Base-by-base conservation (phyloP, 2,888 invertebrate genomes). In the Stenotaenia linearis region DNA sequence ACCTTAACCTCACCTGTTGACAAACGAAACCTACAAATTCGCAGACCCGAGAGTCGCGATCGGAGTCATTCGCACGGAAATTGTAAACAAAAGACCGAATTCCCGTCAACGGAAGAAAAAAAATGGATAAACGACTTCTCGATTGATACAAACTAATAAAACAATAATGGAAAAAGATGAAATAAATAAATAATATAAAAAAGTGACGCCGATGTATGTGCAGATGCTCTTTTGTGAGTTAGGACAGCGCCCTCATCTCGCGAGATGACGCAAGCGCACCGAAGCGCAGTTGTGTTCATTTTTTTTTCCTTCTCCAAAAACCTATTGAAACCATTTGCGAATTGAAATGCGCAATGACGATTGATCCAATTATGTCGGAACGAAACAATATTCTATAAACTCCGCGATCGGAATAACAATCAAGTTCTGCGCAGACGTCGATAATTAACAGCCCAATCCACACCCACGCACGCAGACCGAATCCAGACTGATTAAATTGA, bases 1-100 rank as follows among this genome's bases (percentile, higher is more conserved):
- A 69, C 69, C 69, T 69, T 69, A 69, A 69, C 69, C 69, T 69
- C 69, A 69, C 69, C 69, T 69, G 69, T 69, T 69, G 69, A 69
- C 69, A 69, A 25, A 10, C n/a, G 23, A 69, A 69, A 69, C 69
- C 28, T 28, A 28, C 10, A 69, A 28, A 23, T 69, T n/a, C 69
- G 28, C 69, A 28, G 25, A 69, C 69, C 23, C 10, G n/a, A 69
- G 12, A n/a, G 28, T 69, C n/a, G n/a, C n/a, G n/a, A 69, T 28
- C 32, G 32, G 32, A 32, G 32, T 32, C 9, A 32, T 32, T 32
- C 32, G 9, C 9, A 4, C 32, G 32, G 32, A 32, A 32, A 32
- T 9, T 4, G 9, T 32, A 32, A 32, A 32, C 32, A 32, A 32
- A 32, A 32, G 32, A 4, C 5, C 32, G 9, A 32, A 32, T 32